Percentiles rank a stretch among this genome's conserved stretches.
Evolutionary conservation across 2,113 vertebrate genomes (phyloP).

Genomic region (Podocnemis expansa): DNA sequence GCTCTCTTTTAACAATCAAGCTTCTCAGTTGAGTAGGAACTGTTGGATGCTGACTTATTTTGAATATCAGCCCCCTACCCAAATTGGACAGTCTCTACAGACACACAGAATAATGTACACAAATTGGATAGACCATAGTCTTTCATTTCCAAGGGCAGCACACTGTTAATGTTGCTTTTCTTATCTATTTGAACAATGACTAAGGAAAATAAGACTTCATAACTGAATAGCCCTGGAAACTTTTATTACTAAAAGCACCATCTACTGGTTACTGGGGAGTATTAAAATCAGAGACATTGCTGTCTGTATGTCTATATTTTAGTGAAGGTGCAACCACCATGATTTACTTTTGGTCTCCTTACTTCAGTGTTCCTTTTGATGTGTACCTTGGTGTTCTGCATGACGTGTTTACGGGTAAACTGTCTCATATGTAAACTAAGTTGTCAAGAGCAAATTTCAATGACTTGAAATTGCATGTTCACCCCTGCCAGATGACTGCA

Average conservation of each 20-base stretch:
- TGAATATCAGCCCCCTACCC: not conserved
- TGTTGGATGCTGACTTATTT: not conserved
- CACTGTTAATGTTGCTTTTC: not conserved
- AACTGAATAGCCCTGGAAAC: conserved; percentile 8
- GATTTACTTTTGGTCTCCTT: not conserved
- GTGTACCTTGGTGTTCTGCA: not conserved
- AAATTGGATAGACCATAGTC: not conserved
- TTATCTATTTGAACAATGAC: not conserved
- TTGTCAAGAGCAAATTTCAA: not conserved
- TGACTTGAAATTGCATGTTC: not conserved
- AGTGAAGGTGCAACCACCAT: not conserved
- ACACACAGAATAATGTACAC: not conserved
- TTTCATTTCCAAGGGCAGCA: not conserved
- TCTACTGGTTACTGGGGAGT: conserved; percentile 48
- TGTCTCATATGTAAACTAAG: not conserved
- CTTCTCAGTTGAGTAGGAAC: not conserved
- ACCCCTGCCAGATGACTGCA: not conserved
- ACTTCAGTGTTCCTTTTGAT: not conserved
- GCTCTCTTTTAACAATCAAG: not conserved
- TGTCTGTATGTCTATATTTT: not conserved
- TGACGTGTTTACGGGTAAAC: not conserved
- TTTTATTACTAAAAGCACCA: conserved; percentile 69
- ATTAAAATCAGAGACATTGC: not conserved
- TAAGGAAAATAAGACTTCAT: not conserved
- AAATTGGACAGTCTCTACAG: not conserved